Evolutionary conservation across 2,888 invertebrate species (phyloP), one percentile per base, ranked within the genome.

Genomic region (Apamea monoglypha): DNA sequence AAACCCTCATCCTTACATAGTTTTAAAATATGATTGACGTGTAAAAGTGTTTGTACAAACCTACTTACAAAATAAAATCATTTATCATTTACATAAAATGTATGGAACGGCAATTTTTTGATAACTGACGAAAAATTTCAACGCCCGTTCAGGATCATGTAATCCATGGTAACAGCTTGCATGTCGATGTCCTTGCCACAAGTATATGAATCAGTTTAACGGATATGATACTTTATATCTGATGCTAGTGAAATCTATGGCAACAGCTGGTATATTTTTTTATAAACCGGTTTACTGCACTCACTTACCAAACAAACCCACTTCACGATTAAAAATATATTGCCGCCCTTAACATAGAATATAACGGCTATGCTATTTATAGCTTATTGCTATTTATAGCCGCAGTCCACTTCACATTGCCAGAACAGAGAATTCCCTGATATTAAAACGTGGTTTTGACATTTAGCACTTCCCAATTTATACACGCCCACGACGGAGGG

Each of bases 351-450:
- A 50, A 74, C 4, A 36, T 36, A 29, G 10, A 29, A 18, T 14
- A 63, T 74, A 64, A 44, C 16, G 44, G 2, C 18, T 53, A 16
- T 50, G 21, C 32, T 66, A 47, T 77, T 36, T 47, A 56, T 32
- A 50, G 4, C 32, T n/a, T 76, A 64, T 75, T 75, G 21, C 32
- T 66, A 47, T 77, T 36, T 47, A 56, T 32, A 50, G 4, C 32
- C 32, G 1, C 44, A 66, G 4, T 47, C 12, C 16, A 53, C n/a
- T 66, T 32, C 10, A 76, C 32, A 44, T 32, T 44, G 8, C 14
- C 25, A 50, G 44, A 53, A 64, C 44, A 29, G 18, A 76, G 7
- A 64, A 32, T 61, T 18, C 14, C 8, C 16, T 53, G 2, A 76
- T 44, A 75, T 25, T 29, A 8, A 75, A 76, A 40, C 25, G 29